Evolutionary conservation across 2,797 vertebrate species (phyloP).

Genomic region (Eupleurogrammus muticus): DNA sequence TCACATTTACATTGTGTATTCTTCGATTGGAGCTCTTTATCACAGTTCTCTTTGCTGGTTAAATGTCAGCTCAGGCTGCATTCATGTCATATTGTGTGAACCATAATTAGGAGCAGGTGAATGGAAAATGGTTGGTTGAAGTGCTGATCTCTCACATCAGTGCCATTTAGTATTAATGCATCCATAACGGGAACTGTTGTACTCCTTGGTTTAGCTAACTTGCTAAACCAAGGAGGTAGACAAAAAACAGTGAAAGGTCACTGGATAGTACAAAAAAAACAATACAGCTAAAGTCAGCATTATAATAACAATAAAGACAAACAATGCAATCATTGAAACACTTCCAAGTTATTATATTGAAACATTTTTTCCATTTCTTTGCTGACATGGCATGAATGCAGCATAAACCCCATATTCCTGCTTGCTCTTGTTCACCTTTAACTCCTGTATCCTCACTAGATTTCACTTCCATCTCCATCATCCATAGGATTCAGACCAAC

Average conservation of each 20-base stretch:
- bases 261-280: too few relatives aligned
- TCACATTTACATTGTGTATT: constrained; percentile 24
- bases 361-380: neutral
- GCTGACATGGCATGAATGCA: constrained; percentile 6
- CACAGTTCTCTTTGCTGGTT: constrained; percentile 7
- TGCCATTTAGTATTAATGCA: too few relatives aligned
- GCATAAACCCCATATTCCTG: neutral
- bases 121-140: too few relatives aligned
- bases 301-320: too few relatives aligned
- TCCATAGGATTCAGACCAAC: constrained; percentile 4
- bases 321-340: neutral
- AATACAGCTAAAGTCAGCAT: neutral
- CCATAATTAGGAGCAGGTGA: neutral
- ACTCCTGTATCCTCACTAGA: neutral
- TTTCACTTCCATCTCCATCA: constrained; percentile 22
- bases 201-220: too few relatives aligned
- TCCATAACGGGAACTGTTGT: too few relatives aligned
- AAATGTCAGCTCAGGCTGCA: constrained; percentile 7
- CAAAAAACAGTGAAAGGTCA: too few relatives aligned
- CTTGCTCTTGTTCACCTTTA: constrained; percentile 1
- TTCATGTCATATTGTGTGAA: constrained; percentile 4
- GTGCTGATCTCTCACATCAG: too few relatives aligned
- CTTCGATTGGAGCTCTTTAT: constrained; percentile 4
- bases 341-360: fast-evolving
- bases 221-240: neutral